Percentiles rank a stretch among this genome's conserved stretches.
Conservation (phyloP, 2,888 invertebrate species). For the Cephus pulcher region DNA sequence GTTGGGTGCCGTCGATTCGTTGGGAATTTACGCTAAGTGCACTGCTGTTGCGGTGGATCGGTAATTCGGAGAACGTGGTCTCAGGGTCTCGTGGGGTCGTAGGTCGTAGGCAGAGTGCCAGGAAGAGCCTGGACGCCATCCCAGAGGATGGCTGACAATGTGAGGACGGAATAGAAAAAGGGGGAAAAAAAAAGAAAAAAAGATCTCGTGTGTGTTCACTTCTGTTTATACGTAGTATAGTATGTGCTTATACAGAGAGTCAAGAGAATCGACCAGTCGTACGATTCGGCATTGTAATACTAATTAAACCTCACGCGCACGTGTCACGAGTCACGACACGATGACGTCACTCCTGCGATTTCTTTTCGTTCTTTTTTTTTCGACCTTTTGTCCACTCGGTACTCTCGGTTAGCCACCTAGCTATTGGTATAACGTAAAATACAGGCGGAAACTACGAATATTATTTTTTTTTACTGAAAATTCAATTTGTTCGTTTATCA, state of each 20-base stretch:
- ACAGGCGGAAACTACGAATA: background rate
- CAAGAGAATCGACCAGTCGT: slow-evolving; percentile 15
- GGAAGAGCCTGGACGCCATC: slow-evolving; percentile 36
- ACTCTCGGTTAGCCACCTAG: slow-evolving; percentile 3
- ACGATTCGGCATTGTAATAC: slow-evolving; percentile 58
- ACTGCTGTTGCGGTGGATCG: slow-evolving; percentile 55
- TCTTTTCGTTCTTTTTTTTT: slow-evolving; percentile 37
- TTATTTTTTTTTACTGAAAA: background rate
- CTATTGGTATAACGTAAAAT: slow-evolving; percentile 38
- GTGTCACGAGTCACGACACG: slow-evolving; percentile 58
- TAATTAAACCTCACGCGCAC: slow-evolving; percentile 60
- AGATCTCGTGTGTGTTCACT: background rate
- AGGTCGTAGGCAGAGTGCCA: slow-evolving; percentile 62
- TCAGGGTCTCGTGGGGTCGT: slow-evolving; percentile 57
- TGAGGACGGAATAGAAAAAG: background rate
- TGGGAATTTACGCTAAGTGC: slow-evolving; percentile 59
- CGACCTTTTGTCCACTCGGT: slow-evolving; percentile 18
- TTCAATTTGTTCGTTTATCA: background rate
- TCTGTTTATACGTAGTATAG: background rate
- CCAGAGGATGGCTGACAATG: background rate
- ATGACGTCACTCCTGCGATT: slow-evolving; percentile 56
- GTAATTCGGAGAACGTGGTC: slow-evolving; percentile 63
- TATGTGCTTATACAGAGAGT: background rate
- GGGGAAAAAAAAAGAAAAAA: background rate
- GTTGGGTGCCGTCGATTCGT: slow-evolving; percentile 9